Base-by-base conservation (phyloP, 64 coral and sea anemone species). In the Montipora sp. region DNA sequence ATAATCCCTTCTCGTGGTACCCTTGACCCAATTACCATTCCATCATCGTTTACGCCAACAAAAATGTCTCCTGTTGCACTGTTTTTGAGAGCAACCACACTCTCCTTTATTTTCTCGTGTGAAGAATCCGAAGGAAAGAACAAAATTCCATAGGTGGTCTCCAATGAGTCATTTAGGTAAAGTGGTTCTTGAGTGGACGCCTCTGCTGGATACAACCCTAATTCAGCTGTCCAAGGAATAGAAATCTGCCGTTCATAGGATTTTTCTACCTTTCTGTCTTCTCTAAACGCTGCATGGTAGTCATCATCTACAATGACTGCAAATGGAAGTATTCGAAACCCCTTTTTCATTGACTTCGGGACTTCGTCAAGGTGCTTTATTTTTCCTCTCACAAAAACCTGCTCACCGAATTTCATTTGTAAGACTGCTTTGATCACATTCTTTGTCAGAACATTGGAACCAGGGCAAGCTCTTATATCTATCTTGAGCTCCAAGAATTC, bases 41-140 rank as follows among this genome's bases (percentile, higher is more conserved):
- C 90, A 78, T 67, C 65, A 23, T 49, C 43, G 49, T 75, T 77
- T 15, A 96, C 90, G 79, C 94, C 94, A 50, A 96, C 75, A 57
- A 89, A 96, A 45, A 96, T 89, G 14, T 96, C 94, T 18, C 94
- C 94, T 48, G 84, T 89, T 16, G 14, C 4, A 73, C 85, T 92
- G 66, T 96, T 96, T 23, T 89, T 96, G 8, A 96, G 73, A 66
- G 94, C 94, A 10, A 96, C 94, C 18, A 53, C 67, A 19, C 69
- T 86, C 12, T 91, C 83, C 79, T 91, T 95, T 9, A 87, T 87
- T 45, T 71, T 81, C 7, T 91, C 82, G 15, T 67, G 19, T 4
- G 47, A 3, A 10, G 57, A 49, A 68, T 80, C 70, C 80, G 70
- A 73, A 7, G 48, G 63, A 53, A 89, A 91, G 80, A 76, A 95